phyloP scores from a whole-genome alignment of 2,888 invertebrate genomes.

The Cyrtodaria siliqua region DNA sequence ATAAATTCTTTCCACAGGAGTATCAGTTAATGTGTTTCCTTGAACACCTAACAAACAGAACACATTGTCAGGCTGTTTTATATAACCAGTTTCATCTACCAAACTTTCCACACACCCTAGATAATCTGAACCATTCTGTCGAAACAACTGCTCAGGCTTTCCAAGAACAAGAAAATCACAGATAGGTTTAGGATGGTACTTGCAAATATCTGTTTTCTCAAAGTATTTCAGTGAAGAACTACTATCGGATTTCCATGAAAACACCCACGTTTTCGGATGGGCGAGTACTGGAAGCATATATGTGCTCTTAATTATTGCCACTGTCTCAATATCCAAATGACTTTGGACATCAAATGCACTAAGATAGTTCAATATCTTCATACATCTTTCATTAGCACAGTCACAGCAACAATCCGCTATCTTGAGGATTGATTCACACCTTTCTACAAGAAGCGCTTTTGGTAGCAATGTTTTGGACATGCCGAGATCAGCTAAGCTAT shows the following conservation, averaged over 20 bases:
- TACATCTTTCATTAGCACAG: slow-evolving; percentile 21
- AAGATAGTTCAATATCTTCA: slow-evolving; percentile 28
- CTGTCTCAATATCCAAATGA: too few relatives aligned
- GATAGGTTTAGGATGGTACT: too few relatives aligned
- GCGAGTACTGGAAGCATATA: slow-evolving; percentile 50
- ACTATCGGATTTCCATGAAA: slow-evolving; percentile 58
- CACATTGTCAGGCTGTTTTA: background rate
- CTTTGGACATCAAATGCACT: too few relatives aligned
- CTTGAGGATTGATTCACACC: slow-evolving; percentile 56
- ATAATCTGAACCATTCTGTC: background rate
- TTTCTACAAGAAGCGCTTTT: slow-evolving; percentile 54
- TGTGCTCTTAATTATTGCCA: background rate
- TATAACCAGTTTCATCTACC: background rate
- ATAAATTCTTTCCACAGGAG: too few relatives aligned
- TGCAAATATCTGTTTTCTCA: too few relatives aligned
- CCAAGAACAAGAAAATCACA: too few relatives aligned
- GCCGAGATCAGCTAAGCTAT: slow-evolving; percentile 57
- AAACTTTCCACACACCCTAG: slow-evolving; percentile 16
- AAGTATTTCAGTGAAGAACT: too few relatives aligned
- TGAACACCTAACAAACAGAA: background rate
- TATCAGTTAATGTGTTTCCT: background rate
- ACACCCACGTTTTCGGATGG: slow-evolving; percentile 61
- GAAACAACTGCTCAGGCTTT: background rate
- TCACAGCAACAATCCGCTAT: slow-evolving; percentile 15
- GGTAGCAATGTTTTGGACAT: slow-evolving; percentile 60